Conservation (phyloP, 2,113 vertebrate genomes). For the Zapornia atra region DNA sequence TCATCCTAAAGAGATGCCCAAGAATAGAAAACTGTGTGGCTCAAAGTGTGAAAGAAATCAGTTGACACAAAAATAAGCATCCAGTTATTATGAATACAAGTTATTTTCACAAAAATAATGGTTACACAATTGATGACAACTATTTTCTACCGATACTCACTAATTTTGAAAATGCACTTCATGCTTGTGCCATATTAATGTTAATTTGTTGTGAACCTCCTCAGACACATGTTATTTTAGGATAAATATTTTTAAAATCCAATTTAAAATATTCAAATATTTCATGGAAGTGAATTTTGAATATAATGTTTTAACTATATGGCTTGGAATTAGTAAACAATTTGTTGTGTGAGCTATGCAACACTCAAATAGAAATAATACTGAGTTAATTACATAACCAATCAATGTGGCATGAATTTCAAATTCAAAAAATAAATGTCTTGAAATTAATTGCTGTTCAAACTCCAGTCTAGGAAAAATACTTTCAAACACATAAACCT, state of each 20-base stretch:
- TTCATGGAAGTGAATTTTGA: background rate
- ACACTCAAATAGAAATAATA: background rate
- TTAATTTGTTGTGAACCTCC: background rate
- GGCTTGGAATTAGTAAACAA: background rate
- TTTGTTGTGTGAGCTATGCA: background rate
- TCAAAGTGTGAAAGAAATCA: background rate
- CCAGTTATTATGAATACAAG: background rate
- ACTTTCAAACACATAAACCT: background rate
- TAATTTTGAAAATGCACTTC: background rate
- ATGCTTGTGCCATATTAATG: fast-evolving
- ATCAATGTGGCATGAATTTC: background rate
- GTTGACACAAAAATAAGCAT: background rate
- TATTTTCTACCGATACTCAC: background rate
- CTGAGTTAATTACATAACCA: background rate
- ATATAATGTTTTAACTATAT: background rate
- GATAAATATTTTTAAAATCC: background rate
- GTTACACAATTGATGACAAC: background rate
- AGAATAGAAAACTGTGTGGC: background rate
- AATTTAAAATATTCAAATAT: background rate
- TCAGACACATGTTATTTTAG: background rate
- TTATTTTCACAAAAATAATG: background rate
- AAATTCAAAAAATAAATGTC: background rate
- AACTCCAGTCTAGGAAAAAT: background rate
- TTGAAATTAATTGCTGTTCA: background rate
- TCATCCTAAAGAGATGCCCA: background rate